Conservation (phyloP, 1,140 invertebrate species). For the Drosophila serrata region DNA sequence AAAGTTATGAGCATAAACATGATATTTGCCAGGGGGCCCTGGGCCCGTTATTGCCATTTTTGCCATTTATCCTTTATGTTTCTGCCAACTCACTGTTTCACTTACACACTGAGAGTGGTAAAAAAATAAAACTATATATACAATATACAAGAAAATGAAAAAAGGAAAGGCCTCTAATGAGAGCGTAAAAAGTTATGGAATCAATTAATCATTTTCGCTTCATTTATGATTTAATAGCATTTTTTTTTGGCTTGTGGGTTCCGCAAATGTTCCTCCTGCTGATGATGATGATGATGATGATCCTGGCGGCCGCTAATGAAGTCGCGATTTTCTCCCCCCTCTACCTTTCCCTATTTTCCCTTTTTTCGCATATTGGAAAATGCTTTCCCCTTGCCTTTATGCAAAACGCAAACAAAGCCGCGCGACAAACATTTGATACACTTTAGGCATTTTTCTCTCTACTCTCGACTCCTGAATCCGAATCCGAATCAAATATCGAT, state of each 20-base stretch:
- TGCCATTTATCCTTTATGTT: constrained; percentile 35
- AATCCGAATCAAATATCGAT: constrained; percentile 79
- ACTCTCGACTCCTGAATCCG: constrained; percentile 18
- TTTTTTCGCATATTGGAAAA: constrained; percentile 7
- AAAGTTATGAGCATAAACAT: constrained; percentile 85
- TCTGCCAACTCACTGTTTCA: constrained; percentile 41
- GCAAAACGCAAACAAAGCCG: constrained; percentile 81
- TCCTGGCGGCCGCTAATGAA: constrained; percentile 54
- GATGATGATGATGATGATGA: neutral
- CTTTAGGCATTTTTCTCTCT: constrained; percentile 51
- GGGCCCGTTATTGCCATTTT: constrained; percentile 51
- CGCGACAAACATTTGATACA: constrained; percentile 78
- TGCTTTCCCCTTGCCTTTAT: constrained; percentile 52
- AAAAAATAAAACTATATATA: neutral
- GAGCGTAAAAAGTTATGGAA: constrained; percentile 36
- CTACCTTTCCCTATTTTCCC: neutral
- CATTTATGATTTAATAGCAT: constrained; percentile 46
- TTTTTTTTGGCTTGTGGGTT: constrained; percentile 24
- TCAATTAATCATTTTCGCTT: constrained; percentile 48
- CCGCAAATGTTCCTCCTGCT: neutral
- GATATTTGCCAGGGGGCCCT: constrained; percentile 54
- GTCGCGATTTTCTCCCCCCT: constrained; percentile 36
- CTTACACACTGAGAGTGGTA: neutral
- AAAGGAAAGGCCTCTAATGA: neutral
- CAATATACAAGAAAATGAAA: neutral